Conservation (phyloP, 2,888 invertebrate species). For the Chymomyza fuscimana region DNA sequence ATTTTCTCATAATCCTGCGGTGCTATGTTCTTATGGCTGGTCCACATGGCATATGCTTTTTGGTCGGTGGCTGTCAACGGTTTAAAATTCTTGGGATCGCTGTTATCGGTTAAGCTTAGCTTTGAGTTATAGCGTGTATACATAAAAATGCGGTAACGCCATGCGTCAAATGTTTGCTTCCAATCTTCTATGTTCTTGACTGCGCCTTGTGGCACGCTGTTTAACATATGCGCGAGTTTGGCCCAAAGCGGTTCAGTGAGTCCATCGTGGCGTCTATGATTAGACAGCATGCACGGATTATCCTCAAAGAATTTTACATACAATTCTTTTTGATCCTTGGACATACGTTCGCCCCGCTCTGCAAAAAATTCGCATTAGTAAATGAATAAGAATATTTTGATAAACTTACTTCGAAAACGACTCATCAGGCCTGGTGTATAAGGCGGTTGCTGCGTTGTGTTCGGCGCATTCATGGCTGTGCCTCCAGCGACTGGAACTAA, state of each 20-base stretch:
- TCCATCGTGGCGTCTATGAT: slow-evolving; percentile 73
- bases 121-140: slow-evolving; percentile 77
- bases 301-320: slow-evolving; percentile 77
- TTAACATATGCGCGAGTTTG: slow-evolving; percentile 71
- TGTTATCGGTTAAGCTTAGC: slow-evolving; percentile 72
- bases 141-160: slow-evolving; percentile 77
- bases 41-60: slow-evolving; percentile 77
- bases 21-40: slow-evolving; percentile 72
- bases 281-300: slow-evolving; percentile 75
- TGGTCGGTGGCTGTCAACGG: slow-evolving; percentile 76
- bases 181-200: slow-evolving; percentile 77
- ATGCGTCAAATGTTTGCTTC: slow-evolving; percentile 77
- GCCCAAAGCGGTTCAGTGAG: slow-evolving; percentile 73
- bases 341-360: slow-evolving; percentile 77
- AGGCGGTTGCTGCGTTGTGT: slow-evolving; percentile 60
- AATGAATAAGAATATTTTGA: background rate
- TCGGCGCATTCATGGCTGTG: slow-evolving; percentile 49
- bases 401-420: slow-evolving; percentile 70
- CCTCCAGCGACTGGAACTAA: slow-evolving; percentile 19
- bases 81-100: slow-evolving; percentile 75
- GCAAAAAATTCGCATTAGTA: slow-evolving; percentile 10
- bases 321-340: slow-evolving; percentile 75
- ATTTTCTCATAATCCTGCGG: slow-evolving; percentile 75
- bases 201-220: slow-evolving; percentile 75
- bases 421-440: slow-evolving; percentile 72